Percentiles rank a stretch among this genome's conserved stretches.
Conservation (phyloP, 2,797 vertebrate species). For the Sebastes glaucus region DNA sequence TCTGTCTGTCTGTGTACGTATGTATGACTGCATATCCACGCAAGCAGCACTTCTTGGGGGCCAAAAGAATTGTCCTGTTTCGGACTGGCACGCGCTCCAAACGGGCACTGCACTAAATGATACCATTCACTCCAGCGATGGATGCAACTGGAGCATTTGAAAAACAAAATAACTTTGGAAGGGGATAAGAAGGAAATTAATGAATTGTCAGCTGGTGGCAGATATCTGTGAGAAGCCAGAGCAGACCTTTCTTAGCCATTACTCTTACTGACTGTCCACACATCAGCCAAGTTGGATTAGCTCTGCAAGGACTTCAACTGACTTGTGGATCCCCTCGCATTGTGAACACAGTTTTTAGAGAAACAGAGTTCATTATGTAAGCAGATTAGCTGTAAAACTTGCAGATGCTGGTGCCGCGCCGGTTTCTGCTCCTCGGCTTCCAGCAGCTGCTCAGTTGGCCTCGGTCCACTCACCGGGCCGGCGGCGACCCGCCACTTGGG, state of each 20-base stretch:
- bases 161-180: not conserved
- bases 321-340: not conserved
- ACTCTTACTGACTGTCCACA: not conserved
- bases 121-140: not conserved
- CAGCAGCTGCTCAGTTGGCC: constrained; percentile 71
- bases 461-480: constrained; percentile 34
- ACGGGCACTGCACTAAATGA: not conserved
- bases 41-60: too few relatives aligned
- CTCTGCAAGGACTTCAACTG: constrained; percentile 18
- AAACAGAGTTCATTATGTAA: constrained; percentile 39
- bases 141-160: not conserved
- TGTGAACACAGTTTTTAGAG: constrained; percentile 9
- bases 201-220: not conserved
- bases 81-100: too few relatives aligned
- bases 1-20: too few relatives aligned
- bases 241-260: not conserved
- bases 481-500: constrained; percentile 34
- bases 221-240: not conserved
- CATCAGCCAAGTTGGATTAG: constrained; percentile 2
- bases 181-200: not conserved
- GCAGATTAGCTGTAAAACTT: constrained; percentile 42
- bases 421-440: constrained; percentile 31
- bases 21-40: too few relatives aligned
- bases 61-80: too few relatives aligned
- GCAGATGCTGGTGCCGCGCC: constrained; percentile 48